Conservation (phyloP, 2,888 invertebrate species). For the Lasioglossum leucozonium region DNA sequence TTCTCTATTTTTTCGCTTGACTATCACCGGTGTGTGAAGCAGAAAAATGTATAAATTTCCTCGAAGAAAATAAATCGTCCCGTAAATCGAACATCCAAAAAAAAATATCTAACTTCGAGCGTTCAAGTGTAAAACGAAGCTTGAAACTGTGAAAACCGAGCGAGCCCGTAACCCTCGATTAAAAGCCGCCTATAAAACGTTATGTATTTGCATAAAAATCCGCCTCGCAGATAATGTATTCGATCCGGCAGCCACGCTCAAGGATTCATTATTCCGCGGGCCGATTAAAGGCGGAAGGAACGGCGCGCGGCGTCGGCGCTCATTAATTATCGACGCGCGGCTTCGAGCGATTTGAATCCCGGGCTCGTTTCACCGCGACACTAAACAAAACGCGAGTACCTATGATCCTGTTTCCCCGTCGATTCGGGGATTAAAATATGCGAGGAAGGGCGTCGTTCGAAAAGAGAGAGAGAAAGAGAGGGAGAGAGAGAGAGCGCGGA, state of each 20-base stretch:
- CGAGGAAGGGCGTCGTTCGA: conserved; percentile 24
- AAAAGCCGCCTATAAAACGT: not conserved
- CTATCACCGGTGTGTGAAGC: no score
- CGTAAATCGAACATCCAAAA: no score
- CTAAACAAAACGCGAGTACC: not conserved
- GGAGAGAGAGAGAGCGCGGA: conserved; percentile 9
- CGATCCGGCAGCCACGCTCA: not conserved
- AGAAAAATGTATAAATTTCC: no score
- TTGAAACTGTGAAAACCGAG: not conserved
- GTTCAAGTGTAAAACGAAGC: not conserved
- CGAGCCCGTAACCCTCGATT: not conserved
- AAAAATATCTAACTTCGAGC: no score
- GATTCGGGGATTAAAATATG: conserved; percentile 59
- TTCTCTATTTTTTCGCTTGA: no score
- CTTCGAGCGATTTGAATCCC: conserved; percentile 24
- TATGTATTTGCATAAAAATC: not conserved
- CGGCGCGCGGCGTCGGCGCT: not conserved
- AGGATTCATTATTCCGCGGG: conserved; percentile 38
- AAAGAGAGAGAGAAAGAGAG: conserved; percentile 12
- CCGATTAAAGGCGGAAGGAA: conserved; percentile 23
- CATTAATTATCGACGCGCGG: conserved; percentile 38
- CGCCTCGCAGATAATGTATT: conserved; percentile 16
- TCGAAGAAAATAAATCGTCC: no score
- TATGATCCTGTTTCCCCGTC: conserved; percentile 8
- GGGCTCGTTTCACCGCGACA: not conserved